Conservation (phyloP, 2,113 vertebrate species). For the Henicopernis longicauda region DNA sequence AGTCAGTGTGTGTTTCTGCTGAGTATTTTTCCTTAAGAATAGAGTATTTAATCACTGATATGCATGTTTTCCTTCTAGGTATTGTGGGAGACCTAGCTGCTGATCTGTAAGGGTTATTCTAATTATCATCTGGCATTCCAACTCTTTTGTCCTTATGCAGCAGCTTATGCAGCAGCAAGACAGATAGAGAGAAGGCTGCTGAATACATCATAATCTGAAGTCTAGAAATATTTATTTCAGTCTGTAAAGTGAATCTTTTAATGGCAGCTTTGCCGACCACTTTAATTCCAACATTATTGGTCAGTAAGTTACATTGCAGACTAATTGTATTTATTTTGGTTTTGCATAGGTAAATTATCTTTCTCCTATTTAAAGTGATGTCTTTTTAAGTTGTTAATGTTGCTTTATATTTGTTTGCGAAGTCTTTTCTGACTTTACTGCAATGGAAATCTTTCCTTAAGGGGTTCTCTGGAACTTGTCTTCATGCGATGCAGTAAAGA, state of each 20-base stretch:
- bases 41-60: neutral
- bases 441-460: constrained; percentile 44
- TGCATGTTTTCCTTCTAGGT: fast-evolving
- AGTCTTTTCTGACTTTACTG: neutral
- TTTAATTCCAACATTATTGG: too few relatives aligned
- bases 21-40: neutral
- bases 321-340: neutral
- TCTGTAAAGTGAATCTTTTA: neutral
- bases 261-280: neutral
- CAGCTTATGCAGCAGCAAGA: neutral
- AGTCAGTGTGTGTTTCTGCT: neutral
- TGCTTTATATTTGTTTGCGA: neutral
- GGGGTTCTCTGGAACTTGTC: constrained; percentile 98
- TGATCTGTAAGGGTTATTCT: neutral
- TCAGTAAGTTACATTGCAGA: neutral
- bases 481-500: constrained; percentile 94
- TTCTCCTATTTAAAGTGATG: neutral
- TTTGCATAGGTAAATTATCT: neutral
- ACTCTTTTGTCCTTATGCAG: neutral
- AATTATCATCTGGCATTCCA: neutral
- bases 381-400: neutral
- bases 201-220: neutral
- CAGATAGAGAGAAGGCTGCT: neutral
- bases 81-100: neutral
- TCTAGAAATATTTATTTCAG: neutral